These are phyloP conservation scores for Acinonyx jubatus DNA, from an alignment of 2,113 vertebrate species.

Conservation along the genomic window DNA sequence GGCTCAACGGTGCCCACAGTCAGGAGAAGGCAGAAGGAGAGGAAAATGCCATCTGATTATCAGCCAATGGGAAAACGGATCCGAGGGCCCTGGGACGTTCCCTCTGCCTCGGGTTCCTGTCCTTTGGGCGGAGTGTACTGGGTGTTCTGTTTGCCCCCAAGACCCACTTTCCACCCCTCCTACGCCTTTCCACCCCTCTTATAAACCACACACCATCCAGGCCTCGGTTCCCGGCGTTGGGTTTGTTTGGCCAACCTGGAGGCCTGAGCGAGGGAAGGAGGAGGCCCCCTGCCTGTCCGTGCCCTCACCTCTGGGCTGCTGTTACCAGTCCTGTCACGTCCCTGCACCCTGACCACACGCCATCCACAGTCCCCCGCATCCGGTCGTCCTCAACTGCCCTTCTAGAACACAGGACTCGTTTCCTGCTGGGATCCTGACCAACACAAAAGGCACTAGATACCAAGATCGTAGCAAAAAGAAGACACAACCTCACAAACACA, in stretches of 20 bases:
- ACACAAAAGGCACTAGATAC: neutral
- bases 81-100: neutral
- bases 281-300: neutral
- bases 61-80: neutral
- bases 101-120: neutral
- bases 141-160: neutral
- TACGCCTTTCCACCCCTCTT: neutral
- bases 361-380: fast-evolving
- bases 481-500: neutral
- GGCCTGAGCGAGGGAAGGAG: neutral
- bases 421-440: neutral
- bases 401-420: neutral
- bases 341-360: neutral
- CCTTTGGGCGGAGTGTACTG: fast-evolving
- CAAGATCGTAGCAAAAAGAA: neutral
- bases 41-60: neutral
- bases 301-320: neutral
- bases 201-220: neutral
- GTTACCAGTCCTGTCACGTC: fast-evolving
- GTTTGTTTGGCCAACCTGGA: neutral
- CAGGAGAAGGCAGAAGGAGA: too few species aligned
- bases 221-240: too few species aligned
- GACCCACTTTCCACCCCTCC: neutral
- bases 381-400: neutral
- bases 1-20: neutral